Evolutionary conservation across 2,888 invertebrate genomes (phyloP), one percentile per base, ranked within the genome.

Genomic region (Rhabditoides inermis): DNA sequence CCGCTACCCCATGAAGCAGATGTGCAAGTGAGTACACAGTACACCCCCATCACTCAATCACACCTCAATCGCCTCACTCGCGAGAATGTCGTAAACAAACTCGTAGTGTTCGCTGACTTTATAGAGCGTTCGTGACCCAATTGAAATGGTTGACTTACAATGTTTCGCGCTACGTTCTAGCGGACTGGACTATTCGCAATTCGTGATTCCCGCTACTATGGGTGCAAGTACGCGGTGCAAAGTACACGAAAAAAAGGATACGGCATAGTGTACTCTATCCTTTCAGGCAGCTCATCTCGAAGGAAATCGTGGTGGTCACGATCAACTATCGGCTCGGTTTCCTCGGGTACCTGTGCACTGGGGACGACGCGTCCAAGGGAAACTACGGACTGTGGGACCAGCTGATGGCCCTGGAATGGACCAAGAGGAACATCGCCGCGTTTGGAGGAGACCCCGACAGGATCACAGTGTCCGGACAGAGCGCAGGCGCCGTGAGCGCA

Each of bases 271-370:
- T n/a, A 7, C n/a, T n/a, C n/a, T n/a, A n/a, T n/a, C n/a, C n/a
- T 32, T 60, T 39, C 45, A 65, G 72, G 42, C 60, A 64, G n/a
- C 56, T 73, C 7, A 67, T 63, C 22, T 56, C 60, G 3, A 60
- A 67, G 20, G 72, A 62, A 32, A 63, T 73, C 39, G 60, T 73
- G 26, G 69, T 73, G 1, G 71, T 73, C 42, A 73, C 71, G 12
- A 59, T 66, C 25, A 69, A 73, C 45, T 73, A 73, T 53, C 61
- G 73, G 6, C 67, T 71, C 26, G 72, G 73, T 12, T 69, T 58
- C 45, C 58, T 73, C 12, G 73, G 73, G n/a, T 73, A 61, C 48
- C 55, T 73, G 27, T 67, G 60, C 20, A 69, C 70, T 10, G 65
- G 66, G 20, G 68, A 70, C 49, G 66, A 68, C 37, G 58, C 60